Conservation (phyloP, 1,140 invertebrate species). For the Zaprionus taronus region DNA sequence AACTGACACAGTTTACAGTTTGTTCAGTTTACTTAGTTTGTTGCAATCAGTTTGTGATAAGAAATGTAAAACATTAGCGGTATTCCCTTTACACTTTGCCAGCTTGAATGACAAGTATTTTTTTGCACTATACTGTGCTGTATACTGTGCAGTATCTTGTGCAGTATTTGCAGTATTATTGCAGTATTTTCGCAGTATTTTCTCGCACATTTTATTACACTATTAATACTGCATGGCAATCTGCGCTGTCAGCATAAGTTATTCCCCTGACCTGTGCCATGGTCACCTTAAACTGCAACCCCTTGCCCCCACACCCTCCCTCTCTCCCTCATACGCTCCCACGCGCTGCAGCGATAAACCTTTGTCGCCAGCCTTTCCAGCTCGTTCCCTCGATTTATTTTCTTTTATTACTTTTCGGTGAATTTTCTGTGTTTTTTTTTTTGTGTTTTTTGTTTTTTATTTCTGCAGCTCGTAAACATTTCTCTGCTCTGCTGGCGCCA, state of each 20-base stretch:
- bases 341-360: constrained; percentile 19
- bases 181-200: background rate
- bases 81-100: background rate
- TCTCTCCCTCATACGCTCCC: background rate
- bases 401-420: constrained; percentile 39
- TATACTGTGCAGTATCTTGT: background rate
- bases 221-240: constrained; percentile 8
- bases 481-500: constrained; percentile 43
- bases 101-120: background rate
- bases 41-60: constrained; percentile 4
- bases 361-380: background rate
- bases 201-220: constrained; percentile 1
- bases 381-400: constrained; percentile 18
- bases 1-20: background rate
- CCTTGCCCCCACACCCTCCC: background rate
- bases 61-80: background rate
- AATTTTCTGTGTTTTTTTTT: constrained; percentile 41
- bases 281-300: constrained; percentile 27
- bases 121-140: background rate
- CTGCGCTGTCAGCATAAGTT: constrained; percentile 13
- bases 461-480: constrained; percentile 65
- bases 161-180: background rate
- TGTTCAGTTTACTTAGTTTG: background rate
- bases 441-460: constrained; percentile 35
- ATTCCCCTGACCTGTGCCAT: background rate